These are phyloP conservation scores for Oenanthe melanoleuca DNA, from an alignment of 2,113 vertebrate species.

Conservation along the genomic window DNA sequence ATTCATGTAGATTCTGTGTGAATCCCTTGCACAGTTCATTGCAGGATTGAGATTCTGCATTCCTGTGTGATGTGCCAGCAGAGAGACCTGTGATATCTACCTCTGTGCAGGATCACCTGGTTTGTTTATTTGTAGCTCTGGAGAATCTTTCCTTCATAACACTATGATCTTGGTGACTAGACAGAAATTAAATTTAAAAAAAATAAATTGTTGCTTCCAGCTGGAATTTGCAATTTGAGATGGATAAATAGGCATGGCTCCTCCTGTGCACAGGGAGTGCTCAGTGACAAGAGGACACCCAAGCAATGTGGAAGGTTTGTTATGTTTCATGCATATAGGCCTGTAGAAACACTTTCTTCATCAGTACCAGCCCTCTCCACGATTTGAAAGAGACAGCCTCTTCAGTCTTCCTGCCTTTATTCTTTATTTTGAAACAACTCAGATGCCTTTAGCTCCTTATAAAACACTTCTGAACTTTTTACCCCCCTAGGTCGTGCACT, in stretches of 20 bases:
- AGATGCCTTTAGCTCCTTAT: neutral
- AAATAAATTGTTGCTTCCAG: neutral
- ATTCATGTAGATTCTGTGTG: fast-evolving
- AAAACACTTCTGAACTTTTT: neutral
- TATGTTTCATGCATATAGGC: neutral
- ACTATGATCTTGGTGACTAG: neutral
- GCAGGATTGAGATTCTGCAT: neutral
- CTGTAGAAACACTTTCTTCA: neutral
- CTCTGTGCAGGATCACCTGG: neutral
- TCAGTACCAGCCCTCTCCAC: neutral
- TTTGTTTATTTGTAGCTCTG: neutral
- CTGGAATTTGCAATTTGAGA: neutral
- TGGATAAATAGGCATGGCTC: neutral
- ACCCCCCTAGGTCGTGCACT: neutral
- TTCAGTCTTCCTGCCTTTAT: neutral
- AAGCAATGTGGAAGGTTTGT: neutral
- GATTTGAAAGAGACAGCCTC: neutral
- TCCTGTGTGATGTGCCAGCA: neutral
- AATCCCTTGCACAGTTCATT: neutral
- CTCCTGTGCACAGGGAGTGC: neutral
- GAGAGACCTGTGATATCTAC: fast-evolving
- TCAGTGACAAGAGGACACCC: neutral
- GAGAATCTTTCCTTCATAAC: neutral
- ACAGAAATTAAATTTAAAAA: neutral
- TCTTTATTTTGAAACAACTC: neutral